Base-by-base conservation (phyloP, 2,888 invertebrate genomes). In the Sialis lutaria region DNA sequence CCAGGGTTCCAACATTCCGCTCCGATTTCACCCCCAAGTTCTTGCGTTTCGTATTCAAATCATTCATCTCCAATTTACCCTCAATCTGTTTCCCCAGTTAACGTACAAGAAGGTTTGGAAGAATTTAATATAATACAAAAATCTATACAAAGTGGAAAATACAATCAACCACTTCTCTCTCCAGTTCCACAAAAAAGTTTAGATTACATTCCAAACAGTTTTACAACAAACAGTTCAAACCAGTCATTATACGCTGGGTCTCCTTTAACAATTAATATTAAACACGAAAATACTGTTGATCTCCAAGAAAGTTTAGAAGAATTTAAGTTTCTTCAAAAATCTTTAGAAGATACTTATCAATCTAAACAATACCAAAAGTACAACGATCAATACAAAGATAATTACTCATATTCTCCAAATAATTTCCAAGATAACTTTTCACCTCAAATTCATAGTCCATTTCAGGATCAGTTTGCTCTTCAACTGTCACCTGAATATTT, bases 201-300 rank as follows among this genome's bases (percentile, higher is more conserved):
- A 22, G 22, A 22, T 22, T 22, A 22, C 22, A 22, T 22, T 22
- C 4, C 22, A 22, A 22, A 22, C 22, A 22, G 22, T 22, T 22
- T 22, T 22, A 22, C 22, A 22, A 4, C 22, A 22, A 22, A 22
- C 22, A 22, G 22, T 22, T 22, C 22, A 22, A 22, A 22, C 22
- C 22, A 22, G 22, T 22, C 22, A 2, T 22, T 22, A 22, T 22
- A 22, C 22, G 22, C 22, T 22, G 22, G 57, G 5, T 53, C 30
- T 13, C 56, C 13, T 46, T 58, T 48, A 56, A 60, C 49, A 59
- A 61, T 54, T 58, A 58, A 42, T 51, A 63, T 68, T 47, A 68
- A 68, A 53, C 74, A 75, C 65, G 76, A 75, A 53, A 73, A 73
- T 53, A 74, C 75, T 35, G 73, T 77, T 9, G 75, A 77, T 53